Evolutionary conservation across 2,113 vertebrate genomes (phyloP).

Genomic region (Spheniscus mendiculus): DNA sequence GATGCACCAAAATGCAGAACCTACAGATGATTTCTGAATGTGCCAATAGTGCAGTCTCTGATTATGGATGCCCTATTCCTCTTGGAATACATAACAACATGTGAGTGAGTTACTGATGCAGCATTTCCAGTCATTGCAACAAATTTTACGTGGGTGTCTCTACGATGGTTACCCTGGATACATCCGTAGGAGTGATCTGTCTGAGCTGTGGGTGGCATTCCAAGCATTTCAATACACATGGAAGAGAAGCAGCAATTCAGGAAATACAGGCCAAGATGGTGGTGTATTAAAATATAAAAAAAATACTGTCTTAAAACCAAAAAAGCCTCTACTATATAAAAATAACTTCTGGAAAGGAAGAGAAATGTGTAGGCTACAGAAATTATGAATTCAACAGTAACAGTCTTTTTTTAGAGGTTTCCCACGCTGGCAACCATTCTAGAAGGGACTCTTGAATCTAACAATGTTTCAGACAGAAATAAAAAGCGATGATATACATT

Average conservation of each 20-base stretch:
- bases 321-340: background rate
- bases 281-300: background rate
- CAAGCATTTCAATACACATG: background rate
- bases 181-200: slow-evolving; percentile 13
- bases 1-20: background rate
- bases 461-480: background rate
- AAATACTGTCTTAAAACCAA: background rate
- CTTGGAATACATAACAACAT: background rate
- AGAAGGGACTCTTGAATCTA: background rate
- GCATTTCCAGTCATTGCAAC: background rate
- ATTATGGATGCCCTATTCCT: background rate
- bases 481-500: background rate
- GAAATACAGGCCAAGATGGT: background rate
- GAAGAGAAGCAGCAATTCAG: background rate
- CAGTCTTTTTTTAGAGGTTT: background rate
- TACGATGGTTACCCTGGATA: slow-evolving; percentile 43
- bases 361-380: background rate
- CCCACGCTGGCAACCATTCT: background rate
- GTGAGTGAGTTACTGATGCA: background rate
- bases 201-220: slow-evolving; percentile 41
- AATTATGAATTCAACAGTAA: background rate
- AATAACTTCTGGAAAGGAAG: background rate
- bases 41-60: background rate
- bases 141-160: background rate
- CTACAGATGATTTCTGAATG: background rate